These are phyloP conservation scores for Brevimyrus niger DNA, from an alignment of 2,113 vertebrate genomes.

Conservation along the genomic window DNA sequence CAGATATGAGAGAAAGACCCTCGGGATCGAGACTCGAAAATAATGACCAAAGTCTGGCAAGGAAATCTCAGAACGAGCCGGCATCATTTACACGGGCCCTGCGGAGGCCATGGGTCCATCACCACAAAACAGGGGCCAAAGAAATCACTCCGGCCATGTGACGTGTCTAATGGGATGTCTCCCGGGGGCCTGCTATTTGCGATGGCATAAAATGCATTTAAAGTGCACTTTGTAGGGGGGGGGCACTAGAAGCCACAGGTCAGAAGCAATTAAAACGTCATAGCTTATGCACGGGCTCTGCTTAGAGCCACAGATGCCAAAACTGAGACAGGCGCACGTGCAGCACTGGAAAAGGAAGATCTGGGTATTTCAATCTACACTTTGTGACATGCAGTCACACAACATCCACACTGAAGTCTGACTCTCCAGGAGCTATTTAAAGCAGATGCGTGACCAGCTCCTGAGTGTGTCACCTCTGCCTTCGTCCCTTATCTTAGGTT, in stretches of 20 bases:
- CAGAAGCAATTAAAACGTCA: neutral
- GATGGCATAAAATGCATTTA: neutral
- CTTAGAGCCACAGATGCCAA: neutral
- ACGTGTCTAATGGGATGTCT: neutral
- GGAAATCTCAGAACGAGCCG: neutral
- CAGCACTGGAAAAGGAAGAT: neutral
- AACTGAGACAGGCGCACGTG: neutral
- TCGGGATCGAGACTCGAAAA: neutral
- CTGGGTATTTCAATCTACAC: neutral
- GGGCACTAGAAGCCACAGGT: neutral
- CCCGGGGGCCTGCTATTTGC: neutral
- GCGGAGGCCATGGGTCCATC: neutral
- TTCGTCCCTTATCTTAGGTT: neutral
- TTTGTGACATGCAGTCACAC: neutral
- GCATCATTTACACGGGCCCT: neutral
- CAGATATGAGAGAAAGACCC: neutral
- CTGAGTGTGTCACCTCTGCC: neutral
- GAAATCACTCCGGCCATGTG: neutral
- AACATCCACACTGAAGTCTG: neutral
- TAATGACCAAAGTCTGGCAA: neutral
- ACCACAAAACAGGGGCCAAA: neutral
- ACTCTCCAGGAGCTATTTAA: neutral
- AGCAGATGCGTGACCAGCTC: neutral
- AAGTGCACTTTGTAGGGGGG: neutral
- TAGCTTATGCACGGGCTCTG: neutral